Evolutionary conservation across 1,140 invertebrate genomes (phyloP), one percentile per base, ranked within the genome.

Genomic region (Drosophila ohnishii): DNA sequence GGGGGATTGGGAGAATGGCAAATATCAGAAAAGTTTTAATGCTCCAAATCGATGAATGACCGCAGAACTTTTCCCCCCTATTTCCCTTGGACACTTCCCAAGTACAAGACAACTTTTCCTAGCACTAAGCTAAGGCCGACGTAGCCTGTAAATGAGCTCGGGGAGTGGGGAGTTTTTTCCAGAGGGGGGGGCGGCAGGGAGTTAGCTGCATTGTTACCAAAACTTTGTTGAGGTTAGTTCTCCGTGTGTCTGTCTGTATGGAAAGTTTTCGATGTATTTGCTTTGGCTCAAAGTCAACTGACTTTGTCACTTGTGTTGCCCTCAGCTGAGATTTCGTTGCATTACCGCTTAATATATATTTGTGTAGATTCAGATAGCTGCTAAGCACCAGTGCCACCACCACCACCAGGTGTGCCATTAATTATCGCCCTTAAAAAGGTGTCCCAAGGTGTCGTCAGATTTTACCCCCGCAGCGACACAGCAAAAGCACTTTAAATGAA

Each of bases 21-120:
- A 87, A 87, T 79, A 87, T 82, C 79, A 83, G 51, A 76, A 87
- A 86, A 86, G 75, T 86, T 86, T 86, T 83, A 86, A 86, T 86
- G 84, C 83, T 76, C 75, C 78, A 86, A 86, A 86, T 86, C 83
- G 83, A 86, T 86, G 79, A 78, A 83, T 86, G 83, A 87, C 83
- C 84, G 76, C 83, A 87, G 79, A 66, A 82, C 61, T 61, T 82
- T 53, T 53, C 14, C 37, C 44, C 40, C 37, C 69, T 44, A 32
- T 57, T 74, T 47, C 58, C 69, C 64, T 81, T 82, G 82, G 70
- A 85, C 82, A 82, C 81, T 85, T 87, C 53, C 67, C 78, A 66
- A 69, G 53, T 70, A 86, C 82, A 64, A 71, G 82, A 60, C 72
- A 85, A 85, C 70, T 87, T 85, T 84, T 73, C 48, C 50, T 37